Base-by-base conservation (phyloP, 2,797 vertebrate genomes). In the Emydoidea blandingii region DNA sequence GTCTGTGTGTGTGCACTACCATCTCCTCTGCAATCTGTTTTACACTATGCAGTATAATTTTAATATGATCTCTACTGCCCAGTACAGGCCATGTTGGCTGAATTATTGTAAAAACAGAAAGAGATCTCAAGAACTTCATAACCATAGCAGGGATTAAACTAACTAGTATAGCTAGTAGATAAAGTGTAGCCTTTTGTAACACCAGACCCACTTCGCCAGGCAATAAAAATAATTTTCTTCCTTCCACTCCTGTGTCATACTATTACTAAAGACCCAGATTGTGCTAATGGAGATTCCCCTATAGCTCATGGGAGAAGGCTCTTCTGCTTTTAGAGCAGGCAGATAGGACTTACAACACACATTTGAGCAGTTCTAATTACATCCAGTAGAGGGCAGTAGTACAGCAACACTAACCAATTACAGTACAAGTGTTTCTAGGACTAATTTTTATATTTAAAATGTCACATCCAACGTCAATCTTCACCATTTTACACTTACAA, bases 171-270 rank as follows among this genome's bases (percentile, higher is more conserved):
- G 49, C 62, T 89, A 91, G 91, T 90, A 86, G 65, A 94, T 95
- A 85, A 95, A 95, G 80, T 62, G 78, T 94, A 92, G 85, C 89
- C 93, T 82, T 29, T 74, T 94, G 72, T 84, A 94, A 84, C 34
- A 37, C 93, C 84, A 86, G 82, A 49, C 50, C 50, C 19, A 81
- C 59, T 93, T 79, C 84, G n/a, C 34, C 92, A 94, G 87, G 91
- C 95, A 94, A 93, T 47, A 87, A 87, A 94, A 80, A 94, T 80
- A 0, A 52, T 87, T 95, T 84, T 95, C 53, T 94, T 96, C 65
- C 37, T 59, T 84, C 29, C 83, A 80, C 34, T 95, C 89, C 37
- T 79, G 54, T 94, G 29, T 76, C 85, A 62, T 74, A 93, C 83
- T 1, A 56, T 94, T 86, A 94, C 94, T 90, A 91, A 92, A 93